phyloP scores from a whole-genome alignment of 2,888 invertebrate species.

The Metopia argyrocephala region DNA sequence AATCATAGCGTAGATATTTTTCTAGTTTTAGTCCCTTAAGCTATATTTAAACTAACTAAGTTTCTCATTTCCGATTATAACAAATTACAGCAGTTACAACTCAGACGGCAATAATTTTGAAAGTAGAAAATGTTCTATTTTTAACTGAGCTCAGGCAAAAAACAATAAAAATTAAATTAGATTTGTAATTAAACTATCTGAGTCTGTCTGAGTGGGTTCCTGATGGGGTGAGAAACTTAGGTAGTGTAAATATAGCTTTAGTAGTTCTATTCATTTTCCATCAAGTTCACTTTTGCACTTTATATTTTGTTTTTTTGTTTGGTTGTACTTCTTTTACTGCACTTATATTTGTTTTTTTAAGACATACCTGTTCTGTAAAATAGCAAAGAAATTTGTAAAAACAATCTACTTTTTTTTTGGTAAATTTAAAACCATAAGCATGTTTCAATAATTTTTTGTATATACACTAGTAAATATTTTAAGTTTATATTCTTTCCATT shows the following conservation, averaged over 20 bases:
- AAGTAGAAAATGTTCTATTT: too few relatives aligned
- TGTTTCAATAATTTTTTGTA: background rate
- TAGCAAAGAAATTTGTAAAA: background rate
- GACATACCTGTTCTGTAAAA: background rate
- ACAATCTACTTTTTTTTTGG: background rate
- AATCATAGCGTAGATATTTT: too few relatives aligned
- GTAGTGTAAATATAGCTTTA: background rate
- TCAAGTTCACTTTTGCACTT: background rate
- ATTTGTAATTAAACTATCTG: too few relatives aligned
- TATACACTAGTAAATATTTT: constrained; percentile 20
- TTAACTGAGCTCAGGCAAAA: too few relatives aligned
- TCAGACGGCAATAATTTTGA: too few relatives aligned
- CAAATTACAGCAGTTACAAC: too few relatives aligned
- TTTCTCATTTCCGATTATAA: too few relatives aligned
- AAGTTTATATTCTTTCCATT: background rate
- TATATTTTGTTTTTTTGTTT: constrained; percentile 1
- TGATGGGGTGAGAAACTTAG: too few relatives aligned
- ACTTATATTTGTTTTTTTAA: background rate
- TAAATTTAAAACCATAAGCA: constrained; percentile 7
- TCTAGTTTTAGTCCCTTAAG: too few relatives aligned
- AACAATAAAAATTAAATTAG: too few relatives aligned
- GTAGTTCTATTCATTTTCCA: background rate
- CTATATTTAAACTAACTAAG: too few relatives aligned
- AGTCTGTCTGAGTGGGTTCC: too few relatives aligned
- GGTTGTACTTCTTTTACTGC: background rate